Conservation (phyloP, 2,888 invertebrate species). For the Dicyrtoma fusca region DNA sequence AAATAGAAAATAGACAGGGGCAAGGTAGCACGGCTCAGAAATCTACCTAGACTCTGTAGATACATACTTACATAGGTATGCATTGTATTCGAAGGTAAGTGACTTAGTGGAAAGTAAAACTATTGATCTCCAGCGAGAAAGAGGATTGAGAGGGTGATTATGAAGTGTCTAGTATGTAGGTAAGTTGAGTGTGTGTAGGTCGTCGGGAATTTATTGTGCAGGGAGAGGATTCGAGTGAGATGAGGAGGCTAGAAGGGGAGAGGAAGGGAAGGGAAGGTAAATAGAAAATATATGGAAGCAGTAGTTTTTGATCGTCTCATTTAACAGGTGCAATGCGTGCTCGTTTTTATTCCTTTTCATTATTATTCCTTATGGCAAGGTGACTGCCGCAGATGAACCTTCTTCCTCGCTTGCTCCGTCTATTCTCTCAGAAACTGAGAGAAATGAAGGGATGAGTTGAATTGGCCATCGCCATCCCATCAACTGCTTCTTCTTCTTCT, state of each 20-base stretch:
- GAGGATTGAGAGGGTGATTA: too few species aligned
- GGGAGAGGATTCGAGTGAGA: neutral
- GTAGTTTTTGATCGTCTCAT: conserved; percentile 31
- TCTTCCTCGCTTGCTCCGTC: conserved; percentile 17
- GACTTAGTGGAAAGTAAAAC: too few species aligned
- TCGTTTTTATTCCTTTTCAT: conserved; percentile 41
- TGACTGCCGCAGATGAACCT: conserved; percentile 36
- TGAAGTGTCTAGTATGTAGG: neutral
- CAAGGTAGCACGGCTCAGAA: too few species aligned
- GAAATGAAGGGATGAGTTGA: conserved; percentile 7
- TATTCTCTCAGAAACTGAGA: neutral
- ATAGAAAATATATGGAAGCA: neutral
- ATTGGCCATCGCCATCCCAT: conserved; percentile 18
- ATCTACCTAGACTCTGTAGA: too few species aligned
- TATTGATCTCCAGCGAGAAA: too few species aligned
- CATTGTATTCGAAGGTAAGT: too few species aligned
- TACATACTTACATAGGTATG: too few species aligned
- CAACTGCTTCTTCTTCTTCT: conserved; percentile 18
- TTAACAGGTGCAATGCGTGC: conserved; percentile 46
- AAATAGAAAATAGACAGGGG: too few species aligned
- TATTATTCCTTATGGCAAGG: conserved; percentile 46
- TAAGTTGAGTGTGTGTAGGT: neutral
- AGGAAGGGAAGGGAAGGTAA: neutral
- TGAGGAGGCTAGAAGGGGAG: neutral
- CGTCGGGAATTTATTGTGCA: neutral